Percentiles rank a stretch among this genome's conserved stretches.
Conservation (phyloP, 2,888 invertebrate genomes). For the Rotaria sp. region DNA sequence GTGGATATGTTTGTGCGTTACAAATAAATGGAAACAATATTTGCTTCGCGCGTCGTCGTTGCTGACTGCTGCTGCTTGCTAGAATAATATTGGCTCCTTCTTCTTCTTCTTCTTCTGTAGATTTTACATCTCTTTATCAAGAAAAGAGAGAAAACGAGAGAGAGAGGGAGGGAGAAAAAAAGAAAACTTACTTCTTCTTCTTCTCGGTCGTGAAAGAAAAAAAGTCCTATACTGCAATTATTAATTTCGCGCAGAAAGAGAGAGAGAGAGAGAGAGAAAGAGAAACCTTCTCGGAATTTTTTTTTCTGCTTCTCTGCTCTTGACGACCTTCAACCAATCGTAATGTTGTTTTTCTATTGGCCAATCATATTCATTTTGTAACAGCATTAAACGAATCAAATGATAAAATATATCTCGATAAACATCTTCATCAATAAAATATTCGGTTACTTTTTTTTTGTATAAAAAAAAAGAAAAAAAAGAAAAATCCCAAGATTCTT, state of each 20-base stretch:
- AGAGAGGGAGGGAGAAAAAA: background rate
- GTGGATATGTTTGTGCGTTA: conserved; percentile 8
- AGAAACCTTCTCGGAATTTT: background rate
- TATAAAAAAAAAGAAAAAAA: background rate
- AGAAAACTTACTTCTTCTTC: conserved; percentile 2
- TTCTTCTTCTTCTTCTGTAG: conserved; percentile 15
- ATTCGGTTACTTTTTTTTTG: background rate
- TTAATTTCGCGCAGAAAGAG: background rate
- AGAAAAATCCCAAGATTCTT: background rate
- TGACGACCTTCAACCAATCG: background rate
- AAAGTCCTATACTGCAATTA: background rate
- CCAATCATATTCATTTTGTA: background rate
- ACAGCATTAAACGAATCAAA: background rate
- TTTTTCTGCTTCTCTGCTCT: background rate
- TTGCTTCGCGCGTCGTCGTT: conserved; percentile 27
- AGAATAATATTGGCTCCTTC: conserved; percentile 22
- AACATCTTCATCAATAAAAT: background rate
- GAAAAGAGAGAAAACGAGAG: background rate
- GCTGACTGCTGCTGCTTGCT: conserved; percentile 5
- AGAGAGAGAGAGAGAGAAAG: background rate
- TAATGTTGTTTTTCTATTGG: background rate
- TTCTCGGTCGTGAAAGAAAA: background rate
- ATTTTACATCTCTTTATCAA: conserved; percentile 19
- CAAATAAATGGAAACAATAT: conserved; percentile 31
- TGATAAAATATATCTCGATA: background rate